Conservation (phyloP, 1,140 invertebrate species). For the Adoxophyes honmai region DNA sequence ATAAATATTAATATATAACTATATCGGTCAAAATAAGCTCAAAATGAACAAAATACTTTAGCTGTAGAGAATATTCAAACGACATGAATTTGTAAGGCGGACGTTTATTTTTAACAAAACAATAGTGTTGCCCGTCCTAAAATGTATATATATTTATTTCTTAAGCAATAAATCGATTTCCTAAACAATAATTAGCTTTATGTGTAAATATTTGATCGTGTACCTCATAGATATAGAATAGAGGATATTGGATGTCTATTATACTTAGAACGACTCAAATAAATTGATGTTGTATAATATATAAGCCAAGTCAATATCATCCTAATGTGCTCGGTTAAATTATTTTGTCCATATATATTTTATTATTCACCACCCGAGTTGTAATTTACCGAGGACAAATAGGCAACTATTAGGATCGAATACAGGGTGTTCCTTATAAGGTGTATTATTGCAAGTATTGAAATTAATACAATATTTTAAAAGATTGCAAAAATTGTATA, state of each 20-base stretch:
- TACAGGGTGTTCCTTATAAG: conserved; percentile 49
- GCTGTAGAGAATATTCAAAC: too few relatives aligned
- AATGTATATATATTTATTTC: conserved; percentile 11
- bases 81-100: too few relatives aligned
- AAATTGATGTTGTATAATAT: too few relatives aligned
- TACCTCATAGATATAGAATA: conserved; percentile 10
- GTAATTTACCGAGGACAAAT: neutral
- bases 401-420: conserved; percentile 39
- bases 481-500: neutral
- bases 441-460: conserved; percentile 43
- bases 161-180: conserved; percentile 11
- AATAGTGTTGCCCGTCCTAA: neutral
- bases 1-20: neutral
- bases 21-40: conserved; percentile 1
- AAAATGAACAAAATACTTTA: neutral
- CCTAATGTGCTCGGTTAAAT: too few relatives aligned
- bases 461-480: neutral
- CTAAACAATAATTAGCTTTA: conserved; percentile 13
- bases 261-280: too few relatives aligned
- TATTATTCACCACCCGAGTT: too few relatives aligned
- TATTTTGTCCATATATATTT: too few relatives aligned
- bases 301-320: too few relatives aligned
- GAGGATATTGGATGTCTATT: neutral
- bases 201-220: conserved; percentile 1
- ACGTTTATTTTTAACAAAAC: neutral